These are phyloP conservation scores for Spicauda simplicius DNA, from an alignment of 2,888 invertebrate genomes.

Conservation along the genomic window DNA sequence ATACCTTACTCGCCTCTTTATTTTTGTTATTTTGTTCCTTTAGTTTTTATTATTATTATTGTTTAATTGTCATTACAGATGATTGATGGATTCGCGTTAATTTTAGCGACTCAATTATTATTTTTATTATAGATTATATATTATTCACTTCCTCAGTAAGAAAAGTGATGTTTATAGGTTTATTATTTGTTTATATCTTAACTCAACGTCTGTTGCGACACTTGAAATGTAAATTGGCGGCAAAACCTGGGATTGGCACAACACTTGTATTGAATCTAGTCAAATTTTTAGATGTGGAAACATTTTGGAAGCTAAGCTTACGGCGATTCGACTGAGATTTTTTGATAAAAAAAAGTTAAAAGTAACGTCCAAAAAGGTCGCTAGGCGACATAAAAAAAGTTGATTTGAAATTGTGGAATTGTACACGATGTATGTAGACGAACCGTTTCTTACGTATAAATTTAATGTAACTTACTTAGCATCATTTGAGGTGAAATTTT, in stretches of 20 bases:
- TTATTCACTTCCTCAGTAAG: constrained; percentile 75
- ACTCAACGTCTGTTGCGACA: constrained; percentile 46
- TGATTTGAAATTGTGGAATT: constrained; percentile 82
- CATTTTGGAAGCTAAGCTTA: constrained; percentile 66
- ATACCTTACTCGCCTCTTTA: constrained; percentile 80
- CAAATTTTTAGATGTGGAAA: constrained; percentile 75
- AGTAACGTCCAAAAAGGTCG: constrained; percentile 78
- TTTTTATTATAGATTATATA: constrained; percentile 67
- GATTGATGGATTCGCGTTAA: constrained; percentile 61
- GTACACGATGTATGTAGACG: constrained; percentile 60
- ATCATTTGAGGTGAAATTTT: constrained; percentile 69
- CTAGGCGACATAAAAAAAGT: constrained; percentile 73
- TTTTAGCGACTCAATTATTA: constrained; percentile 64
- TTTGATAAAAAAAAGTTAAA: constrained; percentile 59
- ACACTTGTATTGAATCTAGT: constrained; percentile 79
- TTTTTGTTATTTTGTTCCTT: constrained; percentile 83
- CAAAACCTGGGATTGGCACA: constrained; percentile 68
- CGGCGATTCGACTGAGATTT: constrained; percentile 77
- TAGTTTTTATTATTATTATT: constrained; percentile 82
- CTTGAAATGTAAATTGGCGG: constrained; percentile 58
- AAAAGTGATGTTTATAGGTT: constrained; percentile 66
- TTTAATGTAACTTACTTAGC: constrained; percentile 63
- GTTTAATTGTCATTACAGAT: constrained; percentile 75
- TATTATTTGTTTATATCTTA: constrained; percentile 46
- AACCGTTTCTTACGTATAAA: constrained; percentile 63